Conservation (phyloP, 2,797 vertebrate genomes). For the Ptychadena robeensis region DNA sequence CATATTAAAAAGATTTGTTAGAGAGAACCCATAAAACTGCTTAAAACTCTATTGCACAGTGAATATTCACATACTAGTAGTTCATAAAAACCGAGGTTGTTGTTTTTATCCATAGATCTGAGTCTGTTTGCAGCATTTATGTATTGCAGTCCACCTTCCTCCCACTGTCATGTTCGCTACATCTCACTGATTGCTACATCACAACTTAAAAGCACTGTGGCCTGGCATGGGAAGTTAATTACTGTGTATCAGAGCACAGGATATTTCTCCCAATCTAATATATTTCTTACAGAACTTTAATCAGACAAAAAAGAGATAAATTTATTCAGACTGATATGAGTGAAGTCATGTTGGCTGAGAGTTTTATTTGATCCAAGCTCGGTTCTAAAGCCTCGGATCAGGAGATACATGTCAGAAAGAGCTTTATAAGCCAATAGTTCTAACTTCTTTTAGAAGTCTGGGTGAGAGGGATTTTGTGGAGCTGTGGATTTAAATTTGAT, state of each 20-base stretch:
- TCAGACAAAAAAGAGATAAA: slow-evolving; percentile 26
- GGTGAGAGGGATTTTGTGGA: slow-evolving; percentile 27
- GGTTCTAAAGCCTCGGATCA: slow-evolving; percentile 52
- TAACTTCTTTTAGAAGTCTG: slow-evolving; percentile 37
- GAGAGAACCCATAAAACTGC: background rate
- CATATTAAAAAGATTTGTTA: background rate
- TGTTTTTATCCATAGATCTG: too few species aligned
- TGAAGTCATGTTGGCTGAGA: slow-evolving; percentile 25
- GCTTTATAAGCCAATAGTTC: slow-evolving; percentile 47
- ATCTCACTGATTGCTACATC: background rate
- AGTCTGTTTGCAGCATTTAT: too few species aligned
- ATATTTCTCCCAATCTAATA: background rate
- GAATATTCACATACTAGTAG: too few species aligned
- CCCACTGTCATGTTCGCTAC: background rate
- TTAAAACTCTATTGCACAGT: too few species aligned
- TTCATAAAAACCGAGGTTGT: too few species aligned
- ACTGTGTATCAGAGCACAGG: background rate
- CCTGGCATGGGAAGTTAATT: background rate
- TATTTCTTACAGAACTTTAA: slow-evolving; percentile 41
- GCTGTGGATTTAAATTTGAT: slow-evolving; percentile 52
- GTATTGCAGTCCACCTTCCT: too few species aligned
- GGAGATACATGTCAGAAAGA: slow-evolving; percentile 37
- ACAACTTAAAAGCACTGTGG: background rate
- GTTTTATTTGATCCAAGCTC: slow-evolving; percentile 50
- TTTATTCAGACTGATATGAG: slow-evolving; percentile 33